phyloP scores from a whole-genome alignment of 1,140 invertebrate species.

The Halesus radiatus region DNA sequence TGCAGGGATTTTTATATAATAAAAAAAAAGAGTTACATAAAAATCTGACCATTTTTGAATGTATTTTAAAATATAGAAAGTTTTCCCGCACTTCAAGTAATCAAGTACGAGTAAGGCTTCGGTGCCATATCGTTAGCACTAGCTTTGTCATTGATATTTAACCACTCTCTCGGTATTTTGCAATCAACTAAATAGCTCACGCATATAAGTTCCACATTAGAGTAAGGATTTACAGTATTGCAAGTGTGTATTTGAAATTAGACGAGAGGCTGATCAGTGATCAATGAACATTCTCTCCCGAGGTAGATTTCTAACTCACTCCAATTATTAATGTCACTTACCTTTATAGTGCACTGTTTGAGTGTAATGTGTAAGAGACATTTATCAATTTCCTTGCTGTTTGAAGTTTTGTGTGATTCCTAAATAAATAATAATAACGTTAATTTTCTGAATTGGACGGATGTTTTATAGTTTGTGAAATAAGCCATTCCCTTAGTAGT shows the following conservation, averaged over 20 bases:
- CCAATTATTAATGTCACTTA: background rate
- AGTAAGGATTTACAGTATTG: constrained; percentile 18
- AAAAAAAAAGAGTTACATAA: background rate
- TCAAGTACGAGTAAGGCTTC: constrained; percentile 35
- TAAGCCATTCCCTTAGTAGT: constrained; percentile 55
- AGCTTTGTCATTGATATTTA: constrained; percentile 32
- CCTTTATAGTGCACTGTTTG: too few species aligned
- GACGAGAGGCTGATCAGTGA: background rate
- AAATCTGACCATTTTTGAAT: constrained; percentile 31
- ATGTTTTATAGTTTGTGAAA: constrained; percentile 30
- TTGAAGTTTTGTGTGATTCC: too few species aligned
- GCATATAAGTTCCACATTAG: constrained; percentile 25
- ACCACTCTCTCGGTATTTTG: constrained; percentile 14
- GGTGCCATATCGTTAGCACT: constrained; percentile 51
- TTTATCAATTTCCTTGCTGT: background rate
- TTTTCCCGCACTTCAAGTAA: constrained; percentile 10
- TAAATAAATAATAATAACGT: background rate
- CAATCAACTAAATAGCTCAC: constrained; percentile 13
- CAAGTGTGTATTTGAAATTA: background rate
- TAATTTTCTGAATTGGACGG: background rate
- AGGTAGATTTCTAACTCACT: background rate
- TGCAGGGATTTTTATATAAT: constrained; percentile 17
- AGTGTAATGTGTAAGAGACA: background rate
- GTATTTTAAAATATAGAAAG: constrained; percentile 3
- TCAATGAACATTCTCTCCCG: background rate